Evolutionary conservation across 2,113 vertebrate genomes (phyloP), one percentile per base, ranked within the genome.

Genomic region (Cebus imitator): DNA sequence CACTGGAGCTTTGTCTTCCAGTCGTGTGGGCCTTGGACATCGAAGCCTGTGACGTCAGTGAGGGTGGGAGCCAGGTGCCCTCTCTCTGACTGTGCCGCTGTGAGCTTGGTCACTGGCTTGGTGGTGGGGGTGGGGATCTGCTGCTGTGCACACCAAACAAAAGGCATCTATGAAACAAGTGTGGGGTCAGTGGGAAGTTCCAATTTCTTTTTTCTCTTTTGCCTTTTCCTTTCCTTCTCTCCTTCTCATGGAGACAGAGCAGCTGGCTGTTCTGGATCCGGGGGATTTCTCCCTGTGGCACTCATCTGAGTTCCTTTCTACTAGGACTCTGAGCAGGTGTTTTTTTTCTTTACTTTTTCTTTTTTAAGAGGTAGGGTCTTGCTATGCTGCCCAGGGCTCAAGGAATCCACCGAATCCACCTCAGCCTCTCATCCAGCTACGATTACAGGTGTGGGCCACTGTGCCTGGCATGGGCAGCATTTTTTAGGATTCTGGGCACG

Each of bases 1-100:
- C 82, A 83, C 52, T 95, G 75, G 30, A 68, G 72, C 79, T 91
- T 91, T 97, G 94, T 94, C 72, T 73, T 48, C 37, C 88, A 40
- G 27, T 11, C 76, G 85, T 27, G 25, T 40, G 58, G 91, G 81
- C 58, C 45, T 73, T 17, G 10, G 66, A 55, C 10, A 35, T 25
- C 0, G 1, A 35, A 66, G 58, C 57, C 10, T 3, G 79, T 14
- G 79, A 57, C 0, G 0, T 93, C 80, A 50, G 48, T 23, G 83
- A 93, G 57, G 70, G 50, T 3, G 0, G 70, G 27, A n/a, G 32
- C 40, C 94, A 93, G 90, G 92, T 30, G 43, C 52, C 92, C 61
- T 70, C 25, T 58, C 45, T 58, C 92, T 52, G 79, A 35, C 70
- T 48, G 61, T 80, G 61, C 82, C 12, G n/a, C 55, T 72, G 73